A percentile compares a stretch with the other conserved stretches of the same genome.
Evolutionary conservation across 2,888 invertebrate genomes (phyloP).

Genomic region (Synergus gifuensis): DNA sequence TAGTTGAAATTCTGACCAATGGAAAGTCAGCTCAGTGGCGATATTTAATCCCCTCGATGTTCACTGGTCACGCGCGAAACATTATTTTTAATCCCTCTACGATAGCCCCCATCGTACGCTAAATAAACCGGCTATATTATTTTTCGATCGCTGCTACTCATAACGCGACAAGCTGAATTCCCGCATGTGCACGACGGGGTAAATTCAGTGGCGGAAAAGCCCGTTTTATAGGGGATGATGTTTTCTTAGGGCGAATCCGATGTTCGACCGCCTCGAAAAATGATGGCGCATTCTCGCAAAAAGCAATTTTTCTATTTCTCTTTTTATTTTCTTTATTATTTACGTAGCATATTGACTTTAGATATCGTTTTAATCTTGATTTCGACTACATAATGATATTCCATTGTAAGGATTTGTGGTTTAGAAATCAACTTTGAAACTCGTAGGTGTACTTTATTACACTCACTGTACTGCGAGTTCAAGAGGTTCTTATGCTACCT

Average conservation of each 20-base stretch:
- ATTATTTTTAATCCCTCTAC: slow-evolving; percentile 75
- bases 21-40: slow-evolving; percentile 41
- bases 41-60: slow-evolving; percentile 69
- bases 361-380: slow-evolving; percentile 10
- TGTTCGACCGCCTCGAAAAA: slow-evolving; percentile 12
- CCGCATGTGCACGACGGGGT: slow-evolving; percentile 50
- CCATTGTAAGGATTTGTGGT: slow-evolving; percentile 15
- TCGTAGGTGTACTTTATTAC: slow-evolving; percentile 39
- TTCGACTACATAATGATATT: slow-evolving; percentile 13
- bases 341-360: slow-evolving; percentile 3
- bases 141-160: slow-evolving; percentile 71
- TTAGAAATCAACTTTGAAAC: slow-evolving; percentile 33
- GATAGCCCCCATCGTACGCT: slow-evolving; percentile 61
- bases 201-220: slow-evolving; percentile 47
- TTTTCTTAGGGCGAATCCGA: slow-evolving; percentile 70
- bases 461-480: slow-evolving; percentile 50
- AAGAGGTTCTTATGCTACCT: slow-evolving; percentile 52
- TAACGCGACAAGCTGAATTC: slow-evolving; percentile 55
- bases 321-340: neutral
- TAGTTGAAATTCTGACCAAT: slow-evolving; percentile 14
- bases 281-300: neutral
- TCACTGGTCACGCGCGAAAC: slow-evolving; percentile 73
- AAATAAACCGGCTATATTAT: slow-evolving; percentile 76
- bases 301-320: neutral
- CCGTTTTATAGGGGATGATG: slow-evolving; percentile 52